These are phyloP conservation scores for Nannoperca australis DNA, from an alignment of 2,797 vertebrate genomes.

Conservation along the genomic window DNA sequence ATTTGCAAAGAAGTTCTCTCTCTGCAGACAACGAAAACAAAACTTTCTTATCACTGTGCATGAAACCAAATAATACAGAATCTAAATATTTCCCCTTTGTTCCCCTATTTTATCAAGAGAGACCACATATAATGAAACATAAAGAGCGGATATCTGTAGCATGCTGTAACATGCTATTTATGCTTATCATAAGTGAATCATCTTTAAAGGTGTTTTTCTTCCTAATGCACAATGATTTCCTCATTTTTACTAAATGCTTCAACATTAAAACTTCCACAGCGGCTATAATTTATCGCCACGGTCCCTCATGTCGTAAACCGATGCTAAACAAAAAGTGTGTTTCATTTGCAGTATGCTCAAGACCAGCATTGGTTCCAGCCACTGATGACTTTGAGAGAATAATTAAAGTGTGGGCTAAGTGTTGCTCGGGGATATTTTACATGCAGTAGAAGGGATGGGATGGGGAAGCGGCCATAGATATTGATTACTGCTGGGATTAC, in stretches of 20 bases:
- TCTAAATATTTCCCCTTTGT: too few species aligned
- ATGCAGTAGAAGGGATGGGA: conserved; percentile 79
- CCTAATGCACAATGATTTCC: conserved; percentile 15
- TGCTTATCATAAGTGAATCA: not conserved
- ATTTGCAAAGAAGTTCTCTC: not conserved
- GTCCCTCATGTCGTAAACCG: conserved; percentile 43
- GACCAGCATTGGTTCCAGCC: conserved; percentile 66
- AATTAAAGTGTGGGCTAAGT: conserved; percentile 81
- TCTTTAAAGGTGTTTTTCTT: conserved; percentile 19
- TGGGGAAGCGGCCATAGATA: conserved; percentile 77
- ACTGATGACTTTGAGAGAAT: conserved; percentile 85
- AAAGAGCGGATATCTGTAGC: not conserved
- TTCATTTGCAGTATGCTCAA: conserved; percentile 64
- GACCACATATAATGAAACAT: not conserved
- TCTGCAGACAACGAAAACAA: not conserved
- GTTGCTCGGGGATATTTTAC: conserved; percentile 84
- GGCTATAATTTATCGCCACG: conserved; percentile 44
- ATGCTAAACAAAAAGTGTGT: conserved; percentile 61
- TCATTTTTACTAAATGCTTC: conserved; percentile 25
- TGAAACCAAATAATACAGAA: not conserved
- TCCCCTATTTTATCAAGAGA: not conserved
- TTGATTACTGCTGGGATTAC: conserved; percentile 87
- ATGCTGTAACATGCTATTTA: not conserved
- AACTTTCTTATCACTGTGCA: not conserved
- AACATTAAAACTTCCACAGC: conserved; percentile 26